Evolutionary conservation across 30 jellyfish, hydroid and myxozoan genomes (phyloP), one percentile per base, ranked within the genome.

Genomic region (Clytia hemisphaerica): DNA sequence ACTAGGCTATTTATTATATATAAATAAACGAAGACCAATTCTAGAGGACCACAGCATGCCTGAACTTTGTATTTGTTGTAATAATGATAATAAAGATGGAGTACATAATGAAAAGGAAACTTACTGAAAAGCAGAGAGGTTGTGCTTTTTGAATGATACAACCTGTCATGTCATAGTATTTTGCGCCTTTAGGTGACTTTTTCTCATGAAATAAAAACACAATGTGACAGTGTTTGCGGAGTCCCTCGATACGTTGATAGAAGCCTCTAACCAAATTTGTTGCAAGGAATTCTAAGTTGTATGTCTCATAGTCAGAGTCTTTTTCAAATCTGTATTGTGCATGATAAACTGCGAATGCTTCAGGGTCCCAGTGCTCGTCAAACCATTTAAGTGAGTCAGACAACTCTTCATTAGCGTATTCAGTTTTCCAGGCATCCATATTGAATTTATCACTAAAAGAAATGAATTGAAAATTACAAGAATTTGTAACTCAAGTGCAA

Each of bases 361-460:
- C 85, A 28, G 48, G 65, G 36, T 92, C 99, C 66, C 72, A 50
- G 57, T 92, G 74, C 12, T 84, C 85, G 92, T 92, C 84, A 53
- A 92, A 67, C 94, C 93, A 92, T 12, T 95, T 95, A 33, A 84
- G 65, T 16, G 94, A 93, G 0, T 40, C 96, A 10, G 24, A 67
- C 0, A 83, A 62, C 16, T 92, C 96, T 46, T 64, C 74, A 53
- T 92, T 92, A 19, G 87, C 32, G 76, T 83, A 83, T 77, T 25
- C 51, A 51, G 59, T 83, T 77, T 92, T 92, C 96, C 96, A 92
- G 1, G 73, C 93, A 66, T 92, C 99, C 45, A 92, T 38, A 2
- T 73, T 84, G 80, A 92, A 86, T n/a, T n/a, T n/a, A 28, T 49
- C 67, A 31, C 93, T 76, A 58, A 14, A 42, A 18, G 2, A 25